Percentiles rank a stretch among this genome's conserved stretches.
Conservation (phyloP, 2,113 vertebrate genomes). For the Leucoraja erinaceus region DNA sequence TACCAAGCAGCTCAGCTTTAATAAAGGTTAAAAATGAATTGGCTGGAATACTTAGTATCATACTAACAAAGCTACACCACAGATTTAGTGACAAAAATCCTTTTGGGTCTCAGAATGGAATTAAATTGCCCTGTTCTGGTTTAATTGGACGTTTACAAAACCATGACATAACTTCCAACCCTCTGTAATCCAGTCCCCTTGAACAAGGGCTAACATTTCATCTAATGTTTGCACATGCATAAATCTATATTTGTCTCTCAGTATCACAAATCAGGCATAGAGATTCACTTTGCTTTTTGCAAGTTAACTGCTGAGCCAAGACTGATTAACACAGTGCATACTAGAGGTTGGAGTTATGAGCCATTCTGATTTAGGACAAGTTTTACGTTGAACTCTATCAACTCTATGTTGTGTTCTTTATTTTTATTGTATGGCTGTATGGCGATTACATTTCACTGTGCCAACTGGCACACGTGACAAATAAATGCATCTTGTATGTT, state of each 20-base stretch:
- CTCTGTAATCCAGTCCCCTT: not conserved
- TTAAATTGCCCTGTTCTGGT: too few relatives aligned
- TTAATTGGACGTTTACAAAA: not conserved
- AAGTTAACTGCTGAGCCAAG: not conserved
- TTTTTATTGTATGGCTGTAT: too few relatives aligned
- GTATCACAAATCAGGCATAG: not conserved
- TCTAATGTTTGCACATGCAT: not conserved
- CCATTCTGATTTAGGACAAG: not conserved
- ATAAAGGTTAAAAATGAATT: not conserved
- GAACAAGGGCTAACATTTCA: not conserved
- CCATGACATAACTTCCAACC: not conserved
- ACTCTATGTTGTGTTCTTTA: too few relatives aligned
- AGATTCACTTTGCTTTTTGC: not conserved
- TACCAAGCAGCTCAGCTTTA: not conserved
- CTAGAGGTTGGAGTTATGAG: not conserved
- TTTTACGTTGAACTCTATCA: too few relatives aligned
- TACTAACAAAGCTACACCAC: not conserved
- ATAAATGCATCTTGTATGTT: too few relatives aligned
- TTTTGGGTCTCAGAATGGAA: not conserved
- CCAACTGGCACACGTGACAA: too few relatives aligned
- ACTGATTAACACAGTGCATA: not conserved
- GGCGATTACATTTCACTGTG: too few relatives aligned
- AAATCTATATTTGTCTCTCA: not conserved
- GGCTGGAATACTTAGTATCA: not conserved
- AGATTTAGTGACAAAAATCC: not conserved